These are phyloP conservation scores for Trichoplax adhaerens DNA, from an alignment of 37 sponge, comb jelly and placozoan species.

Conservation along the genomic window DNA sequence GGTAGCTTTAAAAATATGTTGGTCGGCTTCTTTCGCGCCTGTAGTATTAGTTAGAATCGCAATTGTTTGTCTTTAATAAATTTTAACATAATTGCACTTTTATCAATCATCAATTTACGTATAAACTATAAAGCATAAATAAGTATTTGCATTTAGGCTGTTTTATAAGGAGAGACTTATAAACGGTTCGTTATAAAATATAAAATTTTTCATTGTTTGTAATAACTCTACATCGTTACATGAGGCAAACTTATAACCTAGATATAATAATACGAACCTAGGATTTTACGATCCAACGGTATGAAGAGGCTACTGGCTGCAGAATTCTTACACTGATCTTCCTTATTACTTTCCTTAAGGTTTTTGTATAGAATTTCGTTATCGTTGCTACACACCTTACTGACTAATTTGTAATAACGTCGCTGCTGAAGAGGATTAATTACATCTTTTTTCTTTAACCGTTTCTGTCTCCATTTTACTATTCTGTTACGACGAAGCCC, in stretches of 20 bases:
- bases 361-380: constrained; percentile 22
- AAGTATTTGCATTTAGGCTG: no score
- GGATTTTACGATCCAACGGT: no score
- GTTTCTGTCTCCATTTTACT: not conserved
- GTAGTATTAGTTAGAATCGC: not conserved
- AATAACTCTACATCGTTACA: no score
- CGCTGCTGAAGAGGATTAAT: not conserved
- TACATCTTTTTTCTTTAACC: not conserved
- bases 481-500: constrained; percentile 12
- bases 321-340: not conserved
- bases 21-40: constrained; percentile 2
- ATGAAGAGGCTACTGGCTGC: no score
- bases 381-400: constrained; percentile 12
- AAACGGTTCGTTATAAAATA: no score
- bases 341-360: not conserved
- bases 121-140: no score
- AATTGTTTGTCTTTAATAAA: not conserved
- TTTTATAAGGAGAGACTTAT: no score
- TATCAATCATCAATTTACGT: not conserved
- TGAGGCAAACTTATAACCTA: no score
- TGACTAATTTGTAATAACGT: no score
- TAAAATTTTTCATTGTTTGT: no score
- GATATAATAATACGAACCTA: no score
- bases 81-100: constrained; percentile 2
- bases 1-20: not conserved